These are phyloP conservation scores for Erynnis tages DNA, from an alignment of 2,888 invertebrate species.

Conservation along the genomic window DNA sequence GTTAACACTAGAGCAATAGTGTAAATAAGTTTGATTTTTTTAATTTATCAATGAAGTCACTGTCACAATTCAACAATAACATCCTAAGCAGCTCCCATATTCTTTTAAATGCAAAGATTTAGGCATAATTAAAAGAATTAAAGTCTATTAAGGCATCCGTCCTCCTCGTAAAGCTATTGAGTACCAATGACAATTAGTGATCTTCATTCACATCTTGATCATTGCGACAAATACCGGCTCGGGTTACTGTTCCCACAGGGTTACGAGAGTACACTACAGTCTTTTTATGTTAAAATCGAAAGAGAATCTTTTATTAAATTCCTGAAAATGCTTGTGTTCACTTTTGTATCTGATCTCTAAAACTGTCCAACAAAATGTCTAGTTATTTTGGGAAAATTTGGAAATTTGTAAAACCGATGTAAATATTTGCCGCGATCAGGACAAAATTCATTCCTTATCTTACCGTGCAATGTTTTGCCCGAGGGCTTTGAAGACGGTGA, in stretches of 20 bases:
- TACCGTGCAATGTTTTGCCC: too few species aligned
- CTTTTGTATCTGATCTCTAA: too few species aligned
- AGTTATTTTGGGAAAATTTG: too few species aligned
- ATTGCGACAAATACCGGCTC: conserved; percentile 48
- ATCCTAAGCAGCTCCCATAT: neutral
- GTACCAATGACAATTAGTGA: conserved; percentile 54
- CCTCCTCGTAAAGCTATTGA: conserved; percentile 28
- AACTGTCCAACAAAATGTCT: too few species aligned
- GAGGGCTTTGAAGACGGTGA: too few species aligned
- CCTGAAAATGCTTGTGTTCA: too few species aligned
- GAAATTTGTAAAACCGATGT: too few species aligned
- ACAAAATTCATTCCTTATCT: too few species aligned
- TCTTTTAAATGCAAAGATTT: neutral
- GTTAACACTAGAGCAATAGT: too few species aligned
- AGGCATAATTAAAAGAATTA: neutral
- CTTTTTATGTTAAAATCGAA: neutral
- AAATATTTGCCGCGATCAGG: too few species aligned
- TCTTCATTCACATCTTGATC: conserved; percentile 53
- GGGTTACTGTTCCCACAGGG: conserved; percentile 40
- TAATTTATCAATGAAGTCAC: neutral
- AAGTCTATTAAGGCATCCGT: conserved; percentile 12
- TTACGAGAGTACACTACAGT: conserved; percentile 21
- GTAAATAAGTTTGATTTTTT: too few species aligned
- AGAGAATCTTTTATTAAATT: neutral
- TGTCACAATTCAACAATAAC: too few species aligned